Evolutionary conservation across 1,140 invertebrate species (phyloP).

Genomic region (Diorhabda carinulata): DNA sequence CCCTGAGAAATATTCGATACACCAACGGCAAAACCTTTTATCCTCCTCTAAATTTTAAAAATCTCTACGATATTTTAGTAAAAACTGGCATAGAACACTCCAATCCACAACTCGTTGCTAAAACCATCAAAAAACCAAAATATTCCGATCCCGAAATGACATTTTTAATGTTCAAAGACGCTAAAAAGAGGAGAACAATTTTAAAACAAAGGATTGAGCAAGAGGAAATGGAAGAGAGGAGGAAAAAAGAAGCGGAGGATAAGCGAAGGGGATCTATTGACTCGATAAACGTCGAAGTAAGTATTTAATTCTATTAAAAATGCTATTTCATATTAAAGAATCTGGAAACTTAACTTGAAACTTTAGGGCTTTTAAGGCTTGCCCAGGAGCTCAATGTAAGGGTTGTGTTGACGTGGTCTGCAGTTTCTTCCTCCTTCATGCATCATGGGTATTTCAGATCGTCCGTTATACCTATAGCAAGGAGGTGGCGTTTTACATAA

Average conservation of each 20-base stretch:
- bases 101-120: background rate
- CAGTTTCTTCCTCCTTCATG: too few species aligned
- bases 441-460: too few species aligned
- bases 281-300: slow-evolving; percentile 19
- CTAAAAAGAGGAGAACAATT: background rate
- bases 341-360: too few species aligned
- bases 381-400: too few species aligned
- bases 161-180: background rate
- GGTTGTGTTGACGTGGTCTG: too few species aligned
- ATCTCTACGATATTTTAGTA: slow-evolving; percentile 56
- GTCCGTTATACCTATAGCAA: too few species aligned
- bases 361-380: too few species aligned
- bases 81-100: slow-evolving; percentile 3
- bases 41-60: slow-evolving; percentile 59
- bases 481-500: too few species aligned
- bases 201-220: slow-evolving; percentile 8
- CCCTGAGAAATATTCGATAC: slow-evolving; percentile 62
- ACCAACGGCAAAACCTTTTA: slow-evolving; percentile 53
- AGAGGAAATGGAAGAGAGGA: slow-evolving; percentile 1
- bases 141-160: background rate
- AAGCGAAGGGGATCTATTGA: slow-evolving; percentile 22
- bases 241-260: slow-evolving; percentile 9
- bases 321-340: too few species aligned
- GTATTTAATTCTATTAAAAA: background rate
- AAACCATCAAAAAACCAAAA: background rate